phyloP scores from a whole-genome alignment of 2,888 invertebrate genomes.

The Hypolimnas misippus region DNA sequence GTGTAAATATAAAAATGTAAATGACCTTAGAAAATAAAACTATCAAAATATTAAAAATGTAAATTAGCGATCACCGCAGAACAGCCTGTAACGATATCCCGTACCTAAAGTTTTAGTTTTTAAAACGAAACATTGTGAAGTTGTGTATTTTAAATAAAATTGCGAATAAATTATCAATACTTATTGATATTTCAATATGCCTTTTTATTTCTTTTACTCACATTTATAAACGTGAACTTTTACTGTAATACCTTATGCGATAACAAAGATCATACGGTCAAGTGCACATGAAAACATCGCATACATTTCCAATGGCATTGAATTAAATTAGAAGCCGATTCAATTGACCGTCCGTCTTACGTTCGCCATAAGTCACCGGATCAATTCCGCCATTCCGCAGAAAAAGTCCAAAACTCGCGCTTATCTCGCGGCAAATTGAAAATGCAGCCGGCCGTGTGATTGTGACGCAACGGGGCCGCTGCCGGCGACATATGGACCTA shows the following conservation, averaged over 20 bases:
- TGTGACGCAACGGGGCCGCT: constrained; percentile 78
- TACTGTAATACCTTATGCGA: neutral
- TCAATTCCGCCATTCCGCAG: constrained; percentile 80
- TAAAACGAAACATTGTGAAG: constrained; percentile 82
- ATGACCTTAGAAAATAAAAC: constrained; percentile 73
- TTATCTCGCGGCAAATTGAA: constrained; percentile 84
- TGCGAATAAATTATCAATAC: constrained; percentile 82
- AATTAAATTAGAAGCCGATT: constrained; percentile 64
- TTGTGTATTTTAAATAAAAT: constrained; percentile 85
- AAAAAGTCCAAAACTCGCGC: constrained; percentile 80
- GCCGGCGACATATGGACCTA: constrained; percentile 81
- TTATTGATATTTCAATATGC: constrained; percentile 76
- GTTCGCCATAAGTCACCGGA: constrained; percentile 79
- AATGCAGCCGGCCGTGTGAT: constrained; percentile 81
- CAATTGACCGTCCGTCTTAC: constrained; percentile 77
- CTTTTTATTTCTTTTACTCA: constrained; percentile 48
- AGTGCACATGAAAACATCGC: constrained; percentile 28
- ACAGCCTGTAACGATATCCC: constrained; percentile 76
- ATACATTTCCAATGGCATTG: constrained; percentile 39
- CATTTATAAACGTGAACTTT: constrained; percentile 5
- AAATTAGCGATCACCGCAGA: constrained; percentile 75
- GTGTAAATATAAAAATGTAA: constrained; percentile 75
- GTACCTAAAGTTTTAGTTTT: constrained; percentile 82
- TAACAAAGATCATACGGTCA: constrained; percentile 33
- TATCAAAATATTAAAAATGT: constrained; percentile 64